A percentile compares a stretch with the other conserved stretches of the same genome.
Conservation (phyloP, 2,113 vertebrate genomes). For the Channa argus region DNA sequence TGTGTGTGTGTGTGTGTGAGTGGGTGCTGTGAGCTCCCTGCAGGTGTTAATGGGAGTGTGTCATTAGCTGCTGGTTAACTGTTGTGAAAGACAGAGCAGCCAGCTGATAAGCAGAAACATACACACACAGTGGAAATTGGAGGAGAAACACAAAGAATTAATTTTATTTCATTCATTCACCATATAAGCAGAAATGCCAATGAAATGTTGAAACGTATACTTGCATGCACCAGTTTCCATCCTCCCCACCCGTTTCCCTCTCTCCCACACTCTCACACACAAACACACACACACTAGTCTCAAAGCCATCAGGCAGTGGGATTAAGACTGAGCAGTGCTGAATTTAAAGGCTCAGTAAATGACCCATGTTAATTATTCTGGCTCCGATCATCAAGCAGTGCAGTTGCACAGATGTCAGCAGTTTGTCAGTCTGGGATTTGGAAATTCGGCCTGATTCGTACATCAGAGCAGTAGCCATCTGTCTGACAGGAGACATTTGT, state of each 20-base stretch:
- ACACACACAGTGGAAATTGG: background rate
- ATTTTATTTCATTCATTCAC: too few relatives aligned
- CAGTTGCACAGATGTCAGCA: background rate
- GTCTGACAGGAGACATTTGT: slow-evolving; percentile 12
- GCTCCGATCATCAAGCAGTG: background rate
- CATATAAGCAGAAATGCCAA: too few relatives aligned
- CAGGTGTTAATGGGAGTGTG: slow-evolving; percentile 25
- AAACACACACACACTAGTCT: background rate
- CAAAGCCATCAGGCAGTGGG: slow-evolving; percentile 7
- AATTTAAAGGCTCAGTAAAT: slow-evolving; percentile 15
- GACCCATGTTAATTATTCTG: slow-evolving; percentile 16
- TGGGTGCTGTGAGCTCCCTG: slow-evolving; percentile 27
- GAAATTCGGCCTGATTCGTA: background rate
- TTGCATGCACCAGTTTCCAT: too few relatives aligned
- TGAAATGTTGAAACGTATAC: too few relatives aligned
- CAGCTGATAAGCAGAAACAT: slow-evolving; percentile 23
- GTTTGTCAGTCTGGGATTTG: background rate
- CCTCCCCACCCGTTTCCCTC: too few relatives aligned
- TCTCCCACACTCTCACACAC: background rate
- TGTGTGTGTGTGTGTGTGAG: slow-evolving; percentile 5
- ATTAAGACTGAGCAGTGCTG: background rate
- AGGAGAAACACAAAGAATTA: too few relatives aligned
- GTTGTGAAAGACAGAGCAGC: slow-evolving; percentile 8
- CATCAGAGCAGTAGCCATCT: slow-evolving; percentile 22
- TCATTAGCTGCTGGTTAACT: slow-evolving; percentile 50